A percentile compares a stretch with the other conserved stretches of the same genome.
These are phyloP conservation scores for Oxyruncus cristatus DNA, from an alignment of 2,113 vertebrate genomes.

Conservation along the genomic window DNA sequence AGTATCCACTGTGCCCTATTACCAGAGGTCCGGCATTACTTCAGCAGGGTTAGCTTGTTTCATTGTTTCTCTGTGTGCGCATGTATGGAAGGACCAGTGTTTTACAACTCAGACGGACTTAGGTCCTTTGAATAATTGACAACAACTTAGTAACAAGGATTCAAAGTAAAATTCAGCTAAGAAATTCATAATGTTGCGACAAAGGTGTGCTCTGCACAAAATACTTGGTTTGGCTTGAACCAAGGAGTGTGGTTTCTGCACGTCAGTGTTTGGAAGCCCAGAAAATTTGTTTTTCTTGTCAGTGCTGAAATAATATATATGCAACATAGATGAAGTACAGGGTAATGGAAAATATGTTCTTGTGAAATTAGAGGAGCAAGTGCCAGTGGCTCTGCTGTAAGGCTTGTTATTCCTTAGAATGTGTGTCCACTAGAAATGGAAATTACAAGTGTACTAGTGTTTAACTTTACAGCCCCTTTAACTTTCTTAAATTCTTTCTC, in stretches of 20 bases:
- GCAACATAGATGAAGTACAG: background rate
- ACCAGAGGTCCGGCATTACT: background rate
- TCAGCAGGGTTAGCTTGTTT: background rate
- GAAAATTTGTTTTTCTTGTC: background rate
- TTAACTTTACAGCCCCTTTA: background rate
- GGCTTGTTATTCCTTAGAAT: background rate
- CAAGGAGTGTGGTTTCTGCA: background rate
- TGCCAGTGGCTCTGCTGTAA: background rate
- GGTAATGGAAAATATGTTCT: background rate
- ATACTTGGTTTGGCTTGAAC: background rate
- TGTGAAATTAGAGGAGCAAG: background rate
- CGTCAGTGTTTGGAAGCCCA: background rate
- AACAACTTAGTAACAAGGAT: background rate
- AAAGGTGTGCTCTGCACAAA: background rate
- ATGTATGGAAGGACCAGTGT: background rate
- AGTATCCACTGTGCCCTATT: background rate
- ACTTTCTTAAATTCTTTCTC: background rate
- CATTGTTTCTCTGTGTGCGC: background rate
- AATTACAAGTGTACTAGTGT: background rate
- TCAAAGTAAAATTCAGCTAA: background rate
- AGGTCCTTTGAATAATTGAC: background rate
- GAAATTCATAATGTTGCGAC: background rate
- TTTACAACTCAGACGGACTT: background rate
- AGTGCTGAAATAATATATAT: background rate
- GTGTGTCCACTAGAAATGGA: background rate